Evolutionary conservation across 2,797 vertebrate genomes (phyloP), one percentile per base, ranked within the genome.

Genomic region (Anolis apletophallus): DNA sequence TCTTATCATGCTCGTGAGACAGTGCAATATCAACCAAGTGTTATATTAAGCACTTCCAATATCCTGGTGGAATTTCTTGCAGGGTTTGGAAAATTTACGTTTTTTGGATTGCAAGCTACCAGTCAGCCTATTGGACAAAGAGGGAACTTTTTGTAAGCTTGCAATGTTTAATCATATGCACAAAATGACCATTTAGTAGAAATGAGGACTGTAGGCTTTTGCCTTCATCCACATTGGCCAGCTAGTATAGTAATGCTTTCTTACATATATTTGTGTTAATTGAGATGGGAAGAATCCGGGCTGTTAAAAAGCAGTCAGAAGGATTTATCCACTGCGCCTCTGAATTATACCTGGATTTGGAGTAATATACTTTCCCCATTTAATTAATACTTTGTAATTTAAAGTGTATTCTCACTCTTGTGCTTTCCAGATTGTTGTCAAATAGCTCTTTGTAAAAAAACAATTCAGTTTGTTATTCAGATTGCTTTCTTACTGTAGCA

Each of bases 151-250:
- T 64, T 64, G 61, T 11, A 12, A 64, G 3, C 23, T 12, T 64
- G 34, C 61, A 16, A 26, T 75, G n/a, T 32, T 71, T 57, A 50
- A 81, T 6, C 5, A 54, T 0, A 12, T 3, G 9, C 34, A 2
- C 9, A 0, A 1, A 1, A 6, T 83, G 59, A 3, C 78, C 19
- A 3, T 2, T 59, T 0, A 1, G 26, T 2, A 13, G 77, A n/a
- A 2, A 1, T 10, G 69, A 21, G 6, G 72, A n/a, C 23, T 1
- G 6, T 10, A 2, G 34, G 50, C 68, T 83, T 83, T 29, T 23
- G 14, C 34, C 50, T 77, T 79, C 36, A 16, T 23, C 50, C 13
- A 34, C 8, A 7, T 55, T 50, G 8, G 29, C 29, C n/a, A 75
- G n/a, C 21, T 32, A 59, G 34, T 9, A 76, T n/a, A 68, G 23